Evolutionary conservation across 2,113 vertebrate genomes (phyloP).

Genomic region (Meleagris gallopavo): DNA sequence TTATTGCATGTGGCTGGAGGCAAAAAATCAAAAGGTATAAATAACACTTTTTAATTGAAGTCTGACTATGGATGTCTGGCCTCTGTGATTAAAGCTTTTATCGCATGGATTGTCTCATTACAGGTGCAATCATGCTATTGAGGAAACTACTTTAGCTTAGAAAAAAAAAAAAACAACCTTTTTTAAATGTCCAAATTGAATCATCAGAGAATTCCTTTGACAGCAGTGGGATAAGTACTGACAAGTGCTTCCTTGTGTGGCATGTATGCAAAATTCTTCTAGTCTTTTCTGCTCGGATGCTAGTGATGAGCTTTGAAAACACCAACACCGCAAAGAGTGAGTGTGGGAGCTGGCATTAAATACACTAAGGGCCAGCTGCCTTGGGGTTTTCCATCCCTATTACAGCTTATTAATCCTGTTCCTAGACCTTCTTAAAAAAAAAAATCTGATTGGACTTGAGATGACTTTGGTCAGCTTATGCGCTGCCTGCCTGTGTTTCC

Average conservation of each 20-base stretch:
- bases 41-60: constrained; percentile 57
- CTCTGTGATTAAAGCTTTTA: constrained; percentile 44
- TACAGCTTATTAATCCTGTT: neutral
- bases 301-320: neutral
- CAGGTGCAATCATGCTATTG: neutral
- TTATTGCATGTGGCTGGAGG: neutral
- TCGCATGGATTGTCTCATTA: neutral
- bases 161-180: neutral
- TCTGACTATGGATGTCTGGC: neutral
- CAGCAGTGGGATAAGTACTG: neutral
- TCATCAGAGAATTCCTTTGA: neutral
- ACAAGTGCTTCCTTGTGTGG: neutral
- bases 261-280: neutral
- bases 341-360: neutral
- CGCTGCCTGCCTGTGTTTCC: neutral
- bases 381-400: neutral
- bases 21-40: constrained; percentile 56
- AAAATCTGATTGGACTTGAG: neutral
- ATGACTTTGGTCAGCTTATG: neutral
- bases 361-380: neutral
- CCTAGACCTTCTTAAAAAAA: neutral
- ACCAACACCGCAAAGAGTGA: neutral
- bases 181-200: neutral
- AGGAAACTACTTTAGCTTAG: neutral
- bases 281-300: neutral